Evolutionary conservation across 2,888 invertebrate species (phyloP), one percentile per base, ranked within the genome.

Genomic region (Morpho helenor): DNA sequence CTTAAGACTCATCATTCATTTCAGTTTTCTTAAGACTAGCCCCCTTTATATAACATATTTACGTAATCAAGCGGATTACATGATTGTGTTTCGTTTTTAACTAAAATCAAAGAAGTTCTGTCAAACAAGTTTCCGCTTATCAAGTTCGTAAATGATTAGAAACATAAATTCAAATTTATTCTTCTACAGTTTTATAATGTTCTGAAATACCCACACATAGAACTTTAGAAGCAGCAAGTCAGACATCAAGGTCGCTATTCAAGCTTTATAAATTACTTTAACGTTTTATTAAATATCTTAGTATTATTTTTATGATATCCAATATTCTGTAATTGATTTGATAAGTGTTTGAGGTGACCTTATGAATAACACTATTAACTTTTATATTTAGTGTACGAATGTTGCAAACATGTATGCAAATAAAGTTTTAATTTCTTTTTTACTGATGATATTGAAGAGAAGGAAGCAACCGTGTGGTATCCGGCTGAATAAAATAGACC

Each of bases 121-220:
- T 56, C 50, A 62, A 65, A 63, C 65, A 51, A 56, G 62, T 68
- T 62, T 64, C 50, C 53, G 48, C 49, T 58, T 63, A 59, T 63
- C 56, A 51, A 47, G 54, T 49, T 57, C 54, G 56, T 51, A 56
- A 52, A 63, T 58, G 62, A 62, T 57, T 60, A 60, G 55, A 63
- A 62, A 64, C 57, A 64, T 57, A 64, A 65, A 69, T 67, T 68
- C 56, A 69, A 67, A 68, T 67, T 65, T 66, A 71, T 68, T 66
- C 67, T 61, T 63, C 59, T 42, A 66, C 62, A 59, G 59, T 65
- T 63, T 67, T 66, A 69, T 68, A 68, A 66, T 65, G 59, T 61
- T 65, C 65, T 63, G 61, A 65, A 64, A 66, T 66, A 65, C 56
- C 63, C 64, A 63, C 66, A 59, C 52, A 53, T 52, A 63, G 40